These are phyloP conservation scores for Liposcelis brunnea DNA, from an alignment of 2,888 invertebrate genomes.

Conservation along the genomic window DNA sequence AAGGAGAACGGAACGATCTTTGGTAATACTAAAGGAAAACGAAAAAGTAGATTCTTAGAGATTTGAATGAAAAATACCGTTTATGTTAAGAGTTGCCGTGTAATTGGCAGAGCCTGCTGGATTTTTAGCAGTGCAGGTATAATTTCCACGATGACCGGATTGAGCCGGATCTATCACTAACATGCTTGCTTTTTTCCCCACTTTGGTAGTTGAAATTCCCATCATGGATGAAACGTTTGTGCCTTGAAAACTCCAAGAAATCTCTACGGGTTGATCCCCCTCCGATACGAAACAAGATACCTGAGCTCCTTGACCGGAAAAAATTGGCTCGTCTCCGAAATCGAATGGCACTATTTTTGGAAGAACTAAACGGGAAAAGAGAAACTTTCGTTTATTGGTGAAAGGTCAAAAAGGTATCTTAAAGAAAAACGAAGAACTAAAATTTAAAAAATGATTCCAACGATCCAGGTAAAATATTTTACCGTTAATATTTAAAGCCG, in stretches of 20 bases:
- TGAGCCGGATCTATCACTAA: slow-evolving; percentile 36
- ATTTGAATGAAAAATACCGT: slow-evolving; percentile 27
- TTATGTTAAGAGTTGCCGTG: slow-evolving; percentile 35
- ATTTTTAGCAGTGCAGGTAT: slow-evolving; percentile 39
- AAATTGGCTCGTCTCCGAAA: slow-evolving; percentile 18
- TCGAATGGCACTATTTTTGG: slow-evolving; percentile 46
- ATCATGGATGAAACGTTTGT: slow-evolving; percentile 22
- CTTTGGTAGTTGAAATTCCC: slow-evolving; percentile 30
- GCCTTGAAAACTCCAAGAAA: slow-evolving; percentile 20
- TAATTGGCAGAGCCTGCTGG: slow-evolving; percentile 34
- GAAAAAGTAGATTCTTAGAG: background rate
- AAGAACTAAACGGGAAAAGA: slow-evolving; percentile 39
- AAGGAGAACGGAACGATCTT: slow-evolving; percentile 68
- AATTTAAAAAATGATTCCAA: background rate
- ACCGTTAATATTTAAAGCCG: slow-evolving; percentile 53
- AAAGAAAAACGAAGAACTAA: background rate
- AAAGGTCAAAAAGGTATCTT: background rate
- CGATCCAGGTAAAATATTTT: slow-evolving; percentile 19
- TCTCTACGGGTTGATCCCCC: slow-evolving; percentile 22
- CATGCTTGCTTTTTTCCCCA: slow-evolving; percentile 29
- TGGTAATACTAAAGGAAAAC: slow-evolving; percentile 52
- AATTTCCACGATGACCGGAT: slow-evolving; percentile 38
- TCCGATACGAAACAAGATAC: slow-evolving; percentile 23
- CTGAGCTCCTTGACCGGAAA: slow-evolving; percentile 20
- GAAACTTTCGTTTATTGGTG: background rate